Conservation (phyloP, 2,888 invertebrate genomes). For the Lasioglossum marginatum region DNA sequence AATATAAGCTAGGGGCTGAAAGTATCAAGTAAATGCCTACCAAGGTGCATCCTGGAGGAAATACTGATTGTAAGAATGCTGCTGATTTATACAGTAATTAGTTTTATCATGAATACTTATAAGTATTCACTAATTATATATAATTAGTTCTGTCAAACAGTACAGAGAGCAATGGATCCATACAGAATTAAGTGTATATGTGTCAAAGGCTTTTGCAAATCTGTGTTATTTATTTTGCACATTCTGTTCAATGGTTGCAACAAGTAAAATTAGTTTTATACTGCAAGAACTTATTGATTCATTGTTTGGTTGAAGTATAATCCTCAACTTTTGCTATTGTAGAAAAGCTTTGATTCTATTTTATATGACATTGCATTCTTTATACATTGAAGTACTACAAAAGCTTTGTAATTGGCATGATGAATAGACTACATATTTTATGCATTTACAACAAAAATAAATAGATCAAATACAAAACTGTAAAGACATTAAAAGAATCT, state of each 20-base stretch:
- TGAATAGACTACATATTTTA: not conserved
- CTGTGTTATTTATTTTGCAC: not conserved
- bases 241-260: not conserved
- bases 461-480: not conserved
- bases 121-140: too few relatives aligned
- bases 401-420: not conserved
- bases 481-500: not conserved
- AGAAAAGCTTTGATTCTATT: not conserved
- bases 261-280: not conserved
- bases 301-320: not conserved
- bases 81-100: not conserved
- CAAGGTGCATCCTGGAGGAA: not conserved
- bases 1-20: constrained; percentile 39
- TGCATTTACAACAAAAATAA: not conserved
- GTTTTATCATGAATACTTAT: not conserved
- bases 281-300: not conserved
- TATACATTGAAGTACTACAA: not conserved
- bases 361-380: not conserved
- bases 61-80: not conserved
- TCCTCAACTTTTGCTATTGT: not conserved
- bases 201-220: constrained; percentile 18
- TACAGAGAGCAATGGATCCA: constrained; percentile 9
- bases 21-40: not conserved
- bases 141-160: not conserved
- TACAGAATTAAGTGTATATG: not conserved